Evolutionary conservation across 2,113 vertebrate species (phyloP), one percentile per base, ranked within the genome.

Genomic region (Actinemys pallida): DNA sequence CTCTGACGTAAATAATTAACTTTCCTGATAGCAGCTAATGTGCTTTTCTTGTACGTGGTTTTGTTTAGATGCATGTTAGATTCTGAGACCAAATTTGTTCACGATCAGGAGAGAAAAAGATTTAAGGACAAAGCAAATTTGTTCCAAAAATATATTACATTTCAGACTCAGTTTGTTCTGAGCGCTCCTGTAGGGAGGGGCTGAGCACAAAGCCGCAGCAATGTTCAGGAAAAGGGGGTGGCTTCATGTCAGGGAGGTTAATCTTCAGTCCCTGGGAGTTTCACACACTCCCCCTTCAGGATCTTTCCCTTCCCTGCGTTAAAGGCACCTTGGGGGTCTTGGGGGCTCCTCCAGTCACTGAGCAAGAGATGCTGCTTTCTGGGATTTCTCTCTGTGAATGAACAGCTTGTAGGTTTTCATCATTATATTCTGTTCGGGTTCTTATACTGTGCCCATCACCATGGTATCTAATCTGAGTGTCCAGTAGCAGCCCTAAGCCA

Each of bases 1-100:
- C 93, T 57, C 7, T 12, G 6, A 49, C 95, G 94, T 97, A 93
- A 97, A 95, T 95, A 96, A 98, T 97, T 97, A 94, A 96, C 91
- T 86, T 90, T 93, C 90, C 89, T 4, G 42, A 65, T 49, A 76
- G 91, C 90, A 88, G 85, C 88, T 91, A 93, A 92, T 94, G 93
- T 22, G 49, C 49, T 94, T 95, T 86, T 79, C 94, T 93, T 31
- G 52, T 91, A 82, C 0, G 1, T 19, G 50, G 84, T 42, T 84
- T 93, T 94, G 91, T 88, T 84, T 86, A 82, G 0, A 10, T 76
- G 72, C 50, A 6, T 2, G 3, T 50, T 42, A 4, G 0, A 47
- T 42, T 84, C 88, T 50, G 0, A 0, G 57, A 49, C 31, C 90
- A 81, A 42, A 89, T 29, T 89, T 81, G 65, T 16, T 81, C 91